Evolutionary conservation across 2,113 vertebrate species (phyloP), one percentile per base, ranked within the genome.

Genomic region (Mustela nigripes): DNA sequence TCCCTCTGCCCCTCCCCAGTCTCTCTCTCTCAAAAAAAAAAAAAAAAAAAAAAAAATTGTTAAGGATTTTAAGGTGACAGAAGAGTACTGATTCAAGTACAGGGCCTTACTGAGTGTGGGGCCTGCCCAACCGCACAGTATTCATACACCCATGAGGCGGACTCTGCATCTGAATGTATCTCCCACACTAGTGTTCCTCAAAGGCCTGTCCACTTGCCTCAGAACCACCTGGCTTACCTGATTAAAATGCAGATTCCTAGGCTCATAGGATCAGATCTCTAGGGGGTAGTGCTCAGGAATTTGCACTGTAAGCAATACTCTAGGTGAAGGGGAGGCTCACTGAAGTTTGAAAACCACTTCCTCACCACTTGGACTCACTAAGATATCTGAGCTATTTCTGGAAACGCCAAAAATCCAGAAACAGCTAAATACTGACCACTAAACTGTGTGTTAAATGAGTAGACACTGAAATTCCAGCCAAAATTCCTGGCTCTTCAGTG

Each of bases 401-500:
- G 58, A 90, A 86, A 85, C 2, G 60, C 11, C 53, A 80, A 65
- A 60, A 60, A 28, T 88, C 74, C 14, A 80, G 78, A 79, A 76
- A 74, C 24, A 42, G 33, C 50, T 79, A 63, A 45, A 45, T 21
- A 48, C 1, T 7, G 93, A 80, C 48, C 12, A 53, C 28, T 33
- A 56, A 79, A 76, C 36, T 53, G 4, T 15, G 28, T 63, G 39
- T 76, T 84, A 87, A 62, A 48, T 56, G 26, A 89, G 78, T 4
- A 96, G 39, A 93, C 7, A n/a, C 14, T 76, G 67, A 80, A 74
- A 58, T 89, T 62, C 24, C 33, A 89, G 89, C 58, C 93, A 71
- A 91, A 69, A 87, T 79, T 14, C 53, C 65, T 85, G 67, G 62
- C 18, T 91, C 73, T 95, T 39, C 4, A 18, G 22, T 82, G 48